phyloP scores from a whole-genome alignment of 1,140 invertebrate species.

The Lasaia peninsularis region DNA sequence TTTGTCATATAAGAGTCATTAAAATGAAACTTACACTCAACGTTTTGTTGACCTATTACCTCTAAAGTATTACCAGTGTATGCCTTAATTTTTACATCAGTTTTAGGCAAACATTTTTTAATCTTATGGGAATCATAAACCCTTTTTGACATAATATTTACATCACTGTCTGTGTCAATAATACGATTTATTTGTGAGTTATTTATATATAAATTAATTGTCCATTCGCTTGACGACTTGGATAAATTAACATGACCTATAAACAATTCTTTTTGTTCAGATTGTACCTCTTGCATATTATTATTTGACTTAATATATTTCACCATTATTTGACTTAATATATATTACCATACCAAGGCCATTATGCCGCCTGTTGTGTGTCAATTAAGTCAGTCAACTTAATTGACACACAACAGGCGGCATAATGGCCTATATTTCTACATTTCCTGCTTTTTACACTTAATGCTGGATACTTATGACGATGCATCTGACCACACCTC shows the following conservation, averaged over 20 bases:
- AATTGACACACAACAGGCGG: conserved; percentile 7
- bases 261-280: conserved; percentile 13
- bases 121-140: not conserved
- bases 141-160: conserved; percentile 9
- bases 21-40: conserved; percentile 12
- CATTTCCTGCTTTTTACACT: conserved; percentile 8
- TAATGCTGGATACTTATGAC: conserved; percentile 14
- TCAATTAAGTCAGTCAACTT: conserved; percentile 14
- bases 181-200: conserved; percentile 5
- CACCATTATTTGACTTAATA: too few relatives aligned
- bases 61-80: conserved; percentile 9
- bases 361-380: conserved; percentile 10
- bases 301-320: conserved; percentile 8
- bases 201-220: conserved; percentile 14
- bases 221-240: conserved; percentile 5
- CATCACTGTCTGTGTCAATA: conserved; percentile 5
- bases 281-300: not conserved
- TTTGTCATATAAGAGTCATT: conserved; percentile 18
- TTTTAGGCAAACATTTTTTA: not conserved
- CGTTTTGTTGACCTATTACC: conserved; percentile 4
- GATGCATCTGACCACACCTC: conserved; percentile 21
- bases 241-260: conserved; percentile 10
- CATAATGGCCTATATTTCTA: conserved; percentile 6
- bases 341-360: too few relatives aligned
- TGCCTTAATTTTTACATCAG: conserved; percentile 4